These are phyloP conservation scores for Mythimna ferrago DNA, from an alignment of 2,888 invertebrate species.

Conservation along the genomic window DNA sequence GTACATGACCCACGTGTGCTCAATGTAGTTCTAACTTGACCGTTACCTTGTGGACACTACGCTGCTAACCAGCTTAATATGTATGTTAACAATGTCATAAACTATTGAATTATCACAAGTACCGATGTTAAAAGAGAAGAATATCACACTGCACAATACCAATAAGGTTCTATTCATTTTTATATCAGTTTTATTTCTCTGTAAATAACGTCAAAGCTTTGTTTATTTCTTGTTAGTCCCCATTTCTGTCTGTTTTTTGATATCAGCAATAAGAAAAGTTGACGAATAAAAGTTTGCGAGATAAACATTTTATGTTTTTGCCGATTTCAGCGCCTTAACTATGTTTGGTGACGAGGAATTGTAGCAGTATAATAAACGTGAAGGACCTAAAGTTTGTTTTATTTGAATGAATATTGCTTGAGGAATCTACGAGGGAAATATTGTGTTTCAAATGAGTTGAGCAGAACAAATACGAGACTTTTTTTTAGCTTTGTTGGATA, in stretches of 20 bases:
- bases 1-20: too few species aligned
- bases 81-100: too few species aligned
- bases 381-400: constrained; percentile 44
- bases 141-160: constrained; percentile 22
- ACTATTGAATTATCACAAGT: too few species aligned
- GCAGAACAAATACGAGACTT: neutral
- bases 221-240: constrained; percentile 44
- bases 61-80: too few species aligned
- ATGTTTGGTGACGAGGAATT: constrained; percentile 52
- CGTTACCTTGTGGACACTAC: too few species aligned
- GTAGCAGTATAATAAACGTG: constrained; percentile 47
- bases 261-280: constrained; percentile 57
- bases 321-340: constrained; percentile 45
- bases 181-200: constrained; percentile 34
- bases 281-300: constrained; percentile 51
- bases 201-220: constrained; percentile 43
- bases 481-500: neutral
- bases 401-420: constrained; percentile 39
- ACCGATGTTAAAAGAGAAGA: constrained; percentile 5
- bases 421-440: constrained; percentile 14
- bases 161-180: constrained; percentile 31
- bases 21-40: too few species aligned
- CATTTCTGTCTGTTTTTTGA: constrained; percentile 52
- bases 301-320: constrained; percentile 60
- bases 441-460: neutral